Evolutionary conservation across 2,113 vertebrate species (phyloP), one percentile per base, ranked within the genome.

Genomic region (Actenoides hombroni): DNA sequence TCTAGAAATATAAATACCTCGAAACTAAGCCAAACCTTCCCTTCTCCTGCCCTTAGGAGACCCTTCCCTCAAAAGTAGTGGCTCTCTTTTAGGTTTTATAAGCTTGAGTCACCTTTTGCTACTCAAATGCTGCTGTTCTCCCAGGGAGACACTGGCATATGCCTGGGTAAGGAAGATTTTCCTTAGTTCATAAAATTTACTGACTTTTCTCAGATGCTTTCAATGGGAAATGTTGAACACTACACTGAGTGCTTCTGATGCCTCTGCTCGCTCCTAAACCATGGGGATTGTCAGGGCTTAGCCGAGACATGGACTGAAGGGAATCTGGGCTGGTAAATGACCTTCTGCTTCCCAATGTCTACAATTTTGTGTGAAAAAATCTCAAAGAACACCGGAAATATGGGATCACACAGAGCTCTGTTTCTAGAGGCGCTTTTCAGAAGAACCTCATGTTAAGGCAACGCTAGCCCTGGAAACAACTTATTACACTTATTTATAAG

Each of bases 401-500:
- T 25, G 13, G 48, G 24, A 35, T 61, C 21, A 46, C 48, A 51
- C 15, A 69, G 76, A 75, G 33, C 29, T 80, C 46, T 57, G 13
- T 75, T 75, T 84, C 74, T 80, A 70, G 69, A 83, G 49, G 59
- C 29, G 10, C 13, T 94, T 94, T 71, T 65, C 51, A 69, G 67
- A 84, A 80, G 15, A 88, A 71, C 3, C 11, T 89, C 6, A 59
- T 83, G 24, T 84, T 83, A 82, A 89, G 69, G 71, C 61, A 90
- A 60, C 5, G 6, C 10, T 56, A 78, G 57, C 37, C 39, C 61
- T 87, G 83, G 54, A 95, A 93, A 85, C 85, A 92, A 90, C 60
- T 83, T 92, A 94, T 78, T 95, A 35, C 59, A 68, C 67, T 87
- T 96, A 94, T 95, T 73, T 75, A n/a, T 95, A 94, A 93, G 53